These are phyloP conservation scores for Caranx ignobilis DNA, from an alignment of 2,113 vertebrate genomes.

Conservation along the genomic window DNA sequence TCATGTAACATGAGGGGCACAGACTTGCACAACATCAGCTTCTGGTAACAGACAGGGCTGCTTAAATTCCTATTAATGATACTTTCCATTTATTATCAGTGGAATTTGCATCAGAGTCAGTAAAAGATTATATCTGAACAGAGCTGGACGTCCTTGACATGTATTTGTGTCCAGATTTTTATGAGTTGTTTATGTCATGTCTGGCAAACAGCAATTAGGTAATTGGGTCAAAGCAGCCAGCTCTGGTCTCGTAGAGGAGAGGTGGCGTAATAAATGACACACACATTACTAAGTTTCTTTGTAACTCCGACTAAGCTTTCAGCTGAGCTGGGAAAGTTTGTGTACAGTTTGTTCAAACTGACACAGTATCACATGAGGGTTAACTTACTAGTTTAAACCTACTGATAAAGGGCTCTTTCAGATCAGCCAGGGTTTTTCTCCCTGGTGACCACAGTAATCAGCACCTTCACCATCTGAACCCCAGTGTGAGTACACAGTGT, in stretches of 20 bases:
- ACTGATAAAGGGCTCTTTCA: conserved; percentile 65
- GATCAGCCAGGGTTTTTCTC: conserved; percentile 47
- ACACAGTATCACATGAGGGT: conserved; percentile 53
- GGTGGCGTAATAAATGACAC: conserved; percentile 24
- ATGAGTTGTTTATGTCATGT: conserved; percentile 33
- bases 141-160: conserved; percentile 5
- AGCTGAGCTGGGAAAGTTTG: conserved; percentile 24
- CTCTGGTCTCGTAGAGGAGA: conserved; percentile 26
- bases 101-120: neutral
- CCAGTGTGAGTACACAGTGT: conserved; percentile 22
- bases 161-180: neutral
- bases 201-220: conserved; percentile 32
- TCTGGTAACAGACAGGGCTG: neutral
- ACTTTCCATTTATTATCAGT: conserved; percentile 5
- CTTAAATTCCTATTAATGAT: conserved; percentile 10
- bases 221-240: conserved; percentile 44
- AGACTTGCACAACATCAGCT: neutral
- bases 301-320: conserved; percentile 27
- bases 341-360: conserved; percentile 30
- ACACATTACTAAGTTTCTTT: conserved; percentile 15
- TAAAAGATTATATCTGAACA: conserved; percentile 22
- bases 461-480: conserved; percentile 55
- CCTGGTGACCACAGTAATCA: conserved; percentile 54
- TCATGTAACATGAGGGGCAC: neutral
- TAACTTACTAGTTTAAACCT: conserved; percentile 55